Conservation (phyloP, 1,140 invertebrate genomes). For the Acyrthosiphon pisum region DNA sequence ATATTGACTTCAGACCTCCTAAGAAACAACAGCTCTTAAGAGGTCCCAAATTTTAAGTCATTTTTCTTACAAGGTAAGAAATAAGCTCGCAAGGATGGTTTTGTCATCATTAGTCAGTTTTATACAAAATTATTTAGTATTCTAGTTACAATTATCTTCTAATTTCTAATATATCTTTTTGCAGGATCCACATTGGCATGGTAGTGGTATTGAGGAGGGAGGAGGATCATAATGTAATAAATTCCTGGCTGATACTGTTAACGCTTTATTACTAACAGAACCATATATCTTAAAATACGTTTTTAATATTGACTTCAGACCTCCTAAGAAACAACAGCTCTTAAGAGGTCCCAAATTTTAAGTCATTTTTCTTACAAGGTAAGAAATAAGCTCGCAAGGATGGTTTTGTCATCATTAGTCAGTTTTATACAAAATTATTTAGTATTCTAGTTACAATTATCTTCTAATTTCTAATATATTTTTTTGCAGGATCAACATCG, state of each 20-base stretch:
- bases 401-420: constrained; percentile 39
- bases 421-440: not conserved
- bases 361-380: not conserved
- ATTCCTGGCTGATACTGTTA: not conserved
- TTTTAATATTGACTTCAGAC: constrained; percentile 34
- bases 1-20: constrained; percentile 40
- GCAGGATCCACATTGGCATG: not conserved
- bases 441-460: no score
- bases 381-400: constrained; percentile 48
- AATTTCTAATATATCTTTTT: not conserved
- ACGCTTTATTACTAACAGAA: no score
- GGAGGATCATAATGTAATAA: not conserved
- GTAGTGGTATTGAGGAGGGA: no score
- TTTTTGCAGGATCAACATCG: not conserved
- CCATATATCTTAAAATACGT: not conserved
- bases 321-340: not conserved
- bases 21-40: constrained; percentile 5
- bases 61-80: not conserved
- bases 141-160: no score
- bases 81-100: constrained; percentile 46
- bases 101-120: constrained; percentile 33
- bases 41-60: constrained; percentile 38
- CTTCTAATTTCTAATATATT: not conserved
- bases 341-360: constrained; percentile 38
- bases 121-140: no score